Evolutionary conservation across 2,113 vertebrate genomes (phyloP).

Genomic region (Manacus vitellinus): DNA sequence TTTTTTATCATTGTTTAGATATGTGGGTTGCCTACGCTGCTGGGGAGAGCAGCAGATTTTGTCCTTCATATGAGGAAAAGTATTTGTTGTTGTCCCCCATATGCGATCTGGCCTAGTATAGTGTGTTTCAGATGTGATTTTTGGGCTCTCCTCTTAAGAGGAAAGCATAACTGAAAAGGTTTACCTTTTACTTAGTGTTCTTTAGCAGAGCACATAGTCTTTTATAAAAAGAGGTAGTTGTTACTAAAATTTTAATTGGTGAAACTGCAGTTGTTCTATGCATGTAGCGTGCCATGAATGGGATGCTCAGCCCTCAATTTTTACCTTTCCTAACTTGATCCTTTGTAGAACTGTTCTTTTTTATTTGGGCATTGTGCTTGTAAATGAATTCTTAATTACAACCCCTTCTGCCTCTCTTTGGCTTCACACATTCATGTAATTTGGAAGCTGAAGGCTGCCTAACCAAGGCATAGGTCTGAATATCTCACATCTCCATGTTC

Average conservation of each 20-base stretch:
- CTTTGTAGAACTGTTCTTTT: not conserved
- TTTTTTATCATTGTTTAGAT: not conserved
- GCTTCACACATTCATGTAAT: not conserved
- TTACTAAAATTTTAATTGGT: not conserved
- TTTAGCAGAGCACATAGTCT: not conserved
- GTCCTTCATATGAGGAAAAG: not conserved
- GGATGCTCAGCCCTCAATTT: not conserved
- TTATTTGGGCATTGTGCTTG: not conserved
- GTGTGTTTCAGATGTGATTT: not conserved
- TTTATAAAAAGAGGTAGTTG: not conserved
- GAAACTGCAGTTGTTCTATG: not conserved
- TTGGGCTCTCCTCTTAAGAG: not conserved
- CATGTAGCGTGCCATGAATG: rapidly evolving
- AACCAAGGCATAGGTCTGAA: not conserved
- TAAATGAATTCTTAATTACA: not conserved
- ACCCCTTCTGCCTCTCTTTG: not conserved
- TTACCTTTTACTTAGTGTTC: not conserved
- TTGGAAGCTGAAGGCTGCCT: not conserved
- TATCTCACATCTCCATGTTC: not conserved
- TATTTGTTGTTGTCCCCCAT: not conserved
- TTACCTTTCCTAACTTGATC: not conserved
- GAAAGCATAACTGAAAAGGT: not conserved
- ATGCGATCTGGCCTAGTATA: not conserved
- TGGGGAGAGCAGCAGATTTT: not conserved
- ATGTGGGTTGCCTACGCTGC: not conserved